Conservation (phyloP, 2,797 vertebrate species). For the Loriculus beryllinus region DNA sequence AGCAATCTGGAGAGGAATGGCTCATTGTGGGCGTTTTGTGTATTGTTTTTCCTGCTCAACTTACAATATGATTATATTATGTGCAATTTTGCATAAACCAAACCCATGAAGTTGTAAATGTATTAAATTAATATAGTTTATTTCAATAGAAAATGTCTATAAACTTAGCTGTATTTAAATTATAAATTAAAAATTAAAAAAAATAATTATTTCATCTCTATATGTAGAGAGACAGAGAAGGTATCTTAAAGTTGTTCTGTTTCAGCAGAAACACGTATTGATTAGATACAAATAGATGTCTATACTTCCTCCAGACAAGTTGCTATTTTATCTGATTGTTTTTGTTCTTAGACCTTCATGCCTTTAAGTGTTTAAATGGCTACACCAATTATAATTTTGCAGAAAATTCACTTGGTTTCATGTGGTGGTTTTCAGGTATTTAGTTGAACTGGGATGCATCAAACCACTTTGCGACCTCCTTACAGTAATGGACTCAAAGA, state of each 20-base stretch:
- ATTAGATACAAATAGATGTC: neutral
- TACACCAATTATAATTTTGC: neutral
- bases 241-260: neutral
- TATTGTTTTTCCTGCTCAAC: neutral
- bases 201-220: neutral
- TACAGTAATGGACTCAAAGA: slow-evolving; percentile 97
- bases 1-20: neutral
- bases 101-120: no score
- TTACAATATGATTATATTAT: neutral
- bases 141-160: neutral
- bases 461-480: slow-evolving; percentile 96
- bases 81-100: neutral
- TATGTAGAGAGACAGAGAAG: neutral
- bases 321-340: neutral
- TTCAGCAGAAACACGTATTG: neutral
- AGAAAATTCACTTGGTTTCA: neutral
- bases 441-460: slow-evolving; percentile 95
- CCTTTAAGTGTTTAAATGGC: neutral
- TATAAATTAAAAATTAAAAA: neutral
- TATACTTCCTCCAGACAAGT: neutral
- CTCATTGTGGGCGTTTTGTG: fast-evolving
- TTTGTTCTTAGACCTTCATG: neutral
- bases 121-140: neutral
- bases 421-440: slow-evolving; percentile 79
- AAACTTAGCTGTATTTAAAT: neutral